These are phyloP conservation scores for Uropsilus gracilis DNA, from an alignment of 2,113 vertebrate genomes.

Conservation along the genomic window DNA sequence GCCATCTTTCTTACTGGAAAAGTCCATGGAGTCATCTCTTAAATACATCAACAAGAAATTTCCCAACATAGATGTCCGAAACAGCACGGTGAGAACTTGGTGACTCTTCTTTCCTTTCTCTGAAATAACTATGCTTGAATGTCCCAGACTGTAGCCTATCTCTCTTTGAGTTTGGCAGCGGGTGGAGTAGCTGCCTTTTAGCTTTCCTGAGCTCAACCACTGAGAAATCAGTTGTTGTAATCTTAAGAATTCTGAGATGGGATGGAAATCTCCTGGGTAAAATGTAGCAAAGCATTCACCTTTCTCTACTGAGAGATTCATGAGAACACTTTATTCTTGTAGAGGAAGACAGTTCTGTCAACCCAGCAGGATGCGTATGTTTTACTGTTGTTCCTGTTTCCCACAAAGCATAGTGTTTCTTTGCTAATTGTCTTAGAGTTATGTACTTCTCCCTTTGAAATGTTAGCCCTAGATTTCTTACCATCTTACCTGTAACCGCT, in stretches of 20 bases:
- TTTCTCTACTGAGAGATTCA: neutral
- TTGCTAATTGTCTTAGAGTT: conserved; percentile 20
- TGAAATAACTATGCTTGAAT: neutral
- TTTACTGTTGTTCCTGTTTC: conserved; percentile 12
- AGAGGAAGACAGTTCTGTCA: neutral
- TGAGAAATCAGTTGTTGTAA: neutral
- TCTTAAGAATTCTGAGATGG: conserved; percentile 34
- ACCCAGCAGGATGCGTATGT: neutral
- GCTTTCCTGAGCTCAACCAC: neutral
- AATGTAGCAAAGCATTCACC: neutral
- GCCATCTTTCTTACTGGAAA: conserved; percentile 89
- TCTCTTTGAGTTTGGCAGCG: neutral
- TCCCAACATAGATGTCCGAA: conserved; percentile 92
- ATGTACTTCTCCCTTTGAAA: neutral
- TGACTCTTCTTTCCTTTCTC: neutral
- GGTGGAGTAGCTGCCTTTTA: neutral
- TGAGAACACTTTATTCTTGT: neutral
- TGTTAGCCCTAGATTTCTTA: conserved; percentile 3
- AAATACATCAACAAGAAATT: conserved; percentile 97
- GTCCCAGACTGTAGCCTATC: neutral
- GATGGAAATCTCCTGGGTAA: neutral
- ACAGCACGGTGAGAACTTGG: conserved; percentile 88
- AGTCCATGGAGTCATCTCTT: conserved; percentile 91
- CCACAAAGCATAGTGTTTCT: neutral
- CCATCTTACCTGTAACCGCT: neutral